Percentiles rank a stretch among this genome's conserved stretches.
These are phyloP conservation scores for Phasianus colchicus DNA, from an alignment of 2,113 vertebrate genomes.

Conservation along the genomic window DNA sequence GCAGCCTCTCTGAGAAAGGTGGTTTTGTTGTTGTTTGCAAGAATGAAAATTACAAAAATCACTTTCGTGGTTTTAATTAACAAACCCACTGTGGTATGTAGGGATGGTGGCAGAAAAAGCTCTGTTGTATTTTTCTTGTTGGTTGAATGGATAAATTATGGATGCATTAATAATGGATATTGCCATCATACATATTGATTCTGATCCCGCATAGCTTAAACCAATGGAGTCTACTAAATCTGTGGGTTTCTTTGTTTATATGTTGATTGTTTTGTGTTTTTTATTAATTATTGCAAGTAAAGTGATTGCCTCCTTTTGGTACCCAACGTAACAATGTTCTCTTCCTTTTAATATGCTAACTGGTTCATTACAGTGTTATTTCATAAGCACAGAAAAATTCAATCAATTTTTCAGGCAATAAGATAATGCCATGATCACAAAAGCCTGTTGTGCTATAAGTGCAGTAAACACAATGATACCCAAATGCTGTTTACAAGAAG, in stretches of 20 bases:
- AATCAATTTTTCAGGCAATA: background rate
- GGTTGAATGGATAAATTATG: constrained; percentile 45
- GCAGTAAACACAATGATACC: background rate
- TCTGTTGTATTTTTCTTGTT: background rate
- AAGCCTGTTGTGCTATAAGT: background rate
- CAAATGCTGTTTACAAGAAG: background rate
- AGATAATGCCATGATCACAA: background rate
- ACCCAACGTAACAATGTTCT: background rate
- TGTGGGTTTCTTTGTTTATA: background rate
- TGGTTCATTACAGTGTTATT: background rate
- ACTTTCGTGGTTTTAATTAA: background rate
- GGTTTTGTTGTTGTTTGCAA: background rate
- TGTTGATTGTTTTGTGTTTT: background rate
- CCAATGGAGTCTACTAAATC: background rate
- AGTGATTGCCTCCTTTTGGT: background rate
- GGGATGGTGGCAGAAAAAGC: background rate
- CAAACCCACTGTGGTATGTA: background rate
- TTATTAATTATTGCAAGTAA: background rate
- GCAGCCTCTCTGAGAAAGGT: background rate
- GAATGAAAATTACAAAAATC: background rate
- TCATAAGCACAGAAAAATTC: background rate
- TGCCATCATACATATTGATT: background rate
- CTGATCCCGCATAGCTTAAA: background rate
- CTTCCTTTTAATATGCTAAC: background rate
- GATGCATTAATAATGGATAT: constrained; percentile 42